These are phyloP conservation scores for Lissocephala sabroskyi DNA, from an alignment of 2,888 invertebrate species.

Conservation along the genomic window DNA sequence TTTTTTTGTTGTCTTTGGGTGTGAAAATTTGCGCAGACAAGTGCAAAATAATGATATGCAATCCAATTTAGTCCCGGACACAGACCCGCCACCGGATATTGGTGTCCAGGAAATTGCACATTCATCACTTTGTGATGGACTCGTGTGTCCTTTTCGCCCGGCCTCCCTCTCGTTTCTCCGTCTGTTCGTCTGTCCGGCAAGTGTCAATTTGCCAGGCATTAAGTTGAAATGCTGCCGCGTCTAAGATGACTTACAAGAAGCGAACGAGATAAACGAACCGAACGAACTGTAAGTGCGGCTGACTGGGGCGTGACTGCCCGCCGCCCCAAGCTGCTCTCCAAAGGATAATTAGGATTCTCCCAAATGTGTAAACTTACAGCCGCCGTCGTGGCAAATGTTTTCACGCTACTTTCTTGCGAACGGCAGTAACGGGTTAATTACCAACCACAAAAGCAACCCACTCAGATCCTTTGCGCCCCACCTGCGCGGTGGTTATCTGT, in stretches of 20 bases:
- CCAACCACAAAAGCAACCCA: too few species aligned
- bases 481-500: conserved; percentile 24
- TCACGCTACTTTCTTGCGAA: conserved; percentile 28
- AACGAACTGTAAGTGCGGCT: conserved; percentile 6
- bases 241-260: conserved; percentile 1
- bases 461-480: too few species aligned
- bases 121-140: conserved; percentile 60
- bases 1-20: conserved; percentile 29
- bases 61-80: conserved; percentile 49
- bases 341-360: conserved; percentile 10
- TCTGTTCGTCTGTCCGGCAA: too few species aligned
- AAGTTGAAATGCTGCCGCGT: conserved; percentile 20
- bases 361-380: conserved; percentile 17
- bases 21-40: conserved; percentile 55
- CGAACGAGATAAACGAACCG: conserved; percentile 7
- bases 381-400: conserved; percentile 33
- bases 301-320: neutral
- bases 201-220: conserved; percentile 63
- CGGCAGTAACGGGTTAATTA: too few species aligned
- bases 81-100: conserved; percentile 10
- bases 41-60: conserved; percentile 64
- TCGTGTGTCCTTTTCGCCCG: conserved; percentile 7
- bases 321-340: neutral
- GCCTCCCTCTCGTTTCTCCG: neutral
- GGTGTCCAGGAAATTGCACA: conserved; percentile 51